Conservation (phyloP, 2,113 vertebrate species). For the Chloroceryle aenea region DNA sequence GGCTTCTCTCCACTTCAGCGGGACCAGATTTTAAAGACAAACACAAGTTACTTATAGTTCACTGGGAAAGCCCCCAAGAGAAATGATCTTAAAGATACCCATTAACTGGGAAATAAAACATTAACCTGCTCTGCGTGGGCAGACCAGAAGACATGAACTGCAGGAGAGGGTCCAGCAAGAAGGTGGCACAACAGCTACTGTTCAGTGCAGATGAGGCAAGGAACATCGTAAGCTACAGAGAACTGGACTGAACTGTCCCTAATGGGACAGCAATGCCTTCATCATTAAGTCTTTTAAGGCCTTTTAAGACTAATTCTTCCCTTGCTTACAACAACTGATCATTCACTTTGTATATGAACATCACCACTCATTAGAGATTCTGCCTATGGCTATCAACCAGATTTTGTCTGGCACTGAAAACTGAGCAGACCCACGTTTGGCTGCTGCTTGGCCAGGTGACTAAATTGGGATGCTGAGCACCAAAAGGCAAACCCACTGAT, state of each 20-base stretch:
- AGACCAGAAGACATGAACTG: not conserved
- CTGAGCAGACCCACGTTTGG: fast-evolving
- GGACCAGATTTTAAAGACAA: not conserved
- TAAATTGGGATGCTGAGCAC: not conserved
- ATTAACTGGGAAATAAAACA: slow-evolving; percentile 5
- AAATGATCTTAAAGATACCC: not conserved
- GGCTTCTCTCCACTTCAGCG: not conserved
- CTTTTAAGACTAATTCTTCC: not conserved
- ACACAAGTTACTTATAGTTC: not conserved
- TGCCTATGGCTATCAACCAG: not conserved
- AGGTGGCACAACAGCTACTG: not conserved
- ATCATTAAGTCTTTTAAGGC: not conserved
- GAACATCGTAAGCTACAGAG: not conserved
- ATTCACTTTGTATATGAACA: not conserved
- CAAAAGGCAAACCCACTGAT: not conserved
- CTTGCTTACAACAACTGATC: not conserved
- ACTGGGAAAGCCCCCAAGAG: not conserved
- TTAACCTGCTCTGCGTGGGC: fast-evolving
- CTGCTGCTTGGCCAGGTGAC: not conserved
- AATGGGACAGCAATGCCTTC: not conserved
- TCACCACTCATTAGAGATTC: not conserved
- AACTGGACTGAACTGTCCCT: not conserved
- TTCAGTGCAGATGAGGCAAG: not conserved
- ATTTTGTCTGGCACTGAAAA: not conserved
- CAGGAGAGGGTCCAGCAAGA: not conserved